Conservation (phyloP, 1,140 invertebrate species). For the Galleria mellonella region DNA sequence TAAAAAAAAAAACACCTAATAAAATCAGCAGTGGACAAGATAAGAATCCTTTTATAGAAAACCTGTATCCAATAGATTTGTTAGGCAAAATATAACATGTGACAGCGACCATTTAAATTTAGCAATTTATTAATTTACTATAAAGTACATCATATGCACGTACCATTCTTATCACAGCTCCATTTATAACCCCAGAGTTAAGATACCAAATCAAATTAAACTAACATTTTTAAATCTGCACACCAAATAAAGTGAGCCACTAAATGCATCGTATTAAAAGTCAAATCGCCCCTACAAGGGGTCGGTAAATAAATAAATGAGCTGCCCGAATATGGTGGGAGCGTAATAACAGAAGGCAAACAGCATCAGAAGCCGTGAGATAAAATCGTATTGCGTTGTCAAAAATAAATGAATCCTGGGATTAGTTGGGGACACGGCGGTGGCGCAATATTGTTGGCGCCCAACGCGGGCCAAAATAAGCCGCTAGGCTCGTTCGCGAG, state of each 20-base stretch:
- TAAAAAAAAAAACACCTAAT: too few species aligned
- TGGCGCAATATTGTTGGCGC: constrained; percentile 59
- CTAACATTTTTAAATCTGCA: constrained; percentile 28
- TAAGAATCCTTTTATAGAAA: too few species aligned
- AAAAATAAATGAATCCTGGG: constrained; percentile 73
- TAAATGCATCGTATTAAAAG: constrained; percentile 63
- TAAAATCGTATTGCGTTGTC: constrained; percentile 74
- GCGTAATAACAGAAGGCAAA: constrained; percentile 71
- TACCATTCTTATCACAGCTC: neutral
- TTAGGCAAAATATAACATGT: too few species aligned
- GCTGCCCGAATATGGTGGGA: constrained; percentile 60
- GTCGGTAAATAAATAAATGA: constrained; percentile 68
- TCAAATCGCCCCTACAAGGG: constrained; percentile 55
- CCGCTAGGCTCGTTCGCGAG: too few species aligned
- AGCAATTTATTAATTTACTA: too few species aligned
- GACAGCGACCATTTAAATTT: too few species aligned
- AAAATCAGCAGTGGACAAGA: too few species aligned
- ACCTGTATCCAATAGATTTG: too few species aligned
- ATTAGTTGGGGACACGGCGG: constrained; percentile 64
- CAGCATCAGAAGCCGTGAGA: constrained; percentile 72
- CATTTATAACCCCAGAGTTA: constrained; percentile 1
- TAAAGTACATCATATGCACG: too few species aligned
- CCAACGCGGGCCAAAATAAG: too few species aligned
- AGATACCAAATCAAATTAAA: constrained; percentile 21
- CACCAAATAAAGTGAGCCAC: constrained; percentile 39